Base-by-base conservation (phyloP, 2,113 vertebrate species). In the Sander lucioperca region DNA sequence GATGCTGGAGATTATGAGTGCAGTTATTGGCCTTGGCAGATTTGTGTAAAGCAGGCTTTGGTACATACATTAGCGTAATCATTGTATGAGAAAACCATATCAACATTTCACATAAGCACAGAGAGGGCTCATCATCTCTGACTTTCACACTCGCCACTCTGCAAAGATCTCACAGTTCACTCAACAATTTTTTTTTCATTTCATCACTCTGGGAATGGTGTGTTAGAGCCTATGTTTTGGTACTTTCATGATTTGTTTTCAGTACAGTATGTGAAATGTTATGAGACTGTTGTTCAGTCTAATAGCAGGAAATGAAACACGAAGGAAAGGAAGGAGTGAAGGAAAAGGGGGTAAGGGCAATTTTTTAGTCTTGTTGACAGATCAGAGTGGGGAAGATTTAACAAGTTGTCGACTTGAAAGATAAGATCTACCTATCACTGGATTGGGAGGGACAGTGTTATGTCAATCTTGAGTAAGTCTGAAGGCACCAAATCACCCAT, bases 1-100 rank as follows among this genome's bases (percentile, higher is more conserved):
- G 70, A 90, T 85, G 85, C 74, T 73, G 74, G 69, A 87, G 88
- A 92, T 93, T 88, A 91, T 64, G 77, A 84, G 75, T 50, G 43
- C 12, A 48, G 75, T 88, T 89, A 88, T 86, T 90, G 88, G 86
- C 88, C 90, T 83, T 91, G 90, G 89, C 86, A 92, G 89, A 90
- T 92, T 88, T 87, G 86, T 90, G 82, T 76, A 85, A 91, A 91
- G 75, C 86, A 88, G 80, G 75, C 86, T 84, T 88, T 89, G 88
- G 54, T 84, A 82, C 86, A 88, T 92, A 92, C 91, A 93, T 92
- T 90, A 90, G 81, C 19, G 27, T 64, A 86, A 82, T 84, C 74
- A 82, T 74, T 75, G 77, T 82, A 81, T 5, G 74, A 84, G 80
- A 90, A 89, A 90, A 82, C n/a, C 77, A 53, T 79, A 86, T 90